Evolutionary conservation across 2,113 vertebrate genomes (phyloP).

Genomic region (Chunga burmeisteri): DNA sequence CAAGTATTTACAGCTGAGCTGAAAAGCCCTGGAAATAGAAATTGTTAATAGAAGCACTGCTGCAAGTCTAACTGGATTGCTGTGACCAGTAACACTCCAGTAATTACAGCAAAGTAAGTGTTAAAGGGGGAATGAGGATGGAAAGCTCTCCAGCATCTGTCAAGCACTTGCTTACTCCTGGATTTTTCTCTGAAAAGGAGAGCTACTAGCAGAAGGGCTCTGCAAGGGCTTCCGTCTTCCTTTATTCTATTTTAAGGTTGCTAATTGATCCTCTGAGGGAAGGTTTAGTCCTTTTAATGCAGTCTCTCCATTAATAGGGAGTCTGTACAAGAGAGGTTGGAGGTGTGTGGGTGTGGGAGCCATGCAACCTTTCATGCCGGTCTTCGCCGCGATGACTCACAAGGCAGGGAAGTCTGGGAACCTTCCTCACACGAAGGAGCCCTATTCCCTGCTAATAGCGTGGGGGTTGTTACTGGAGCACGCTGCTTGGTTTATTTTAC

Average conservation of each 20-base stretch:
- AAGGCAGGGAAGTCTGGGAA: background rate
- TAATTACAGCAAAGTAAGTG: conserved; percentile 44
- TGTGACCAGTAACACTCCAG: conserved; percentile 23
- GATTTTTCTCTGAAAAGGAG: conserved; percentile 13
- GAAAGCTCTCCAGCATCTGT: conserved; percentile 8
- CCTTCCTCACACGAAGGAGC: background rate
- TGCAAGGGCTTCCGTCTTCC: conserved; percentile 17
- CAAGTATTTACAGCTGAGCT: background rate
- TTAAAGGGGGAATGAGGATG: background rate
- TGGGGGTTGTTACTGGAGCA: background rate
- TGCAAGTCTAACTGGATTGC: conserved; percentile 21
- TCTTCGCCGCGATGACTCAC: background rate
- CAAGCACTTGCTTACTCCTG: conserved; percentile 37
- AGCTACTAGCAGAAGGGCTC: conserved; percentile 21
- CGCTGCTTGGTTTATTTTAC: background rate
- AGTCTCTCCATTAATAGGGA: conserved; percentile 17
- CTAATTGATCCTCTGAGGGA: conserved; percentile 64
- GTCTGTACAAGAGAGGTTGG: background rate
- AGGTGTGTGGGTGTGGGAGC: conserved; percentile 32
- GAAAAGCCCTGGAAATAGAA: conserved; percentile 37
- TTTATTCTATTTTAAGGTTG: conserved; percentile 57
- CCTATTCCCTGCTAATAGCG: background rate
- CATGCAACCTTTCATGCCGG: background rate
- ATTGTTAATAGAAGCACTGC: conserved; percentile 24
- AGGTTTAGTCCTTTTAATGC: conserved; percentile 11